These are phyloP conservation scores for Psittacula cyanocephala DNA, from an alignment of 2,113 vertebrate species.

Conservation along the genomic window DNA sequence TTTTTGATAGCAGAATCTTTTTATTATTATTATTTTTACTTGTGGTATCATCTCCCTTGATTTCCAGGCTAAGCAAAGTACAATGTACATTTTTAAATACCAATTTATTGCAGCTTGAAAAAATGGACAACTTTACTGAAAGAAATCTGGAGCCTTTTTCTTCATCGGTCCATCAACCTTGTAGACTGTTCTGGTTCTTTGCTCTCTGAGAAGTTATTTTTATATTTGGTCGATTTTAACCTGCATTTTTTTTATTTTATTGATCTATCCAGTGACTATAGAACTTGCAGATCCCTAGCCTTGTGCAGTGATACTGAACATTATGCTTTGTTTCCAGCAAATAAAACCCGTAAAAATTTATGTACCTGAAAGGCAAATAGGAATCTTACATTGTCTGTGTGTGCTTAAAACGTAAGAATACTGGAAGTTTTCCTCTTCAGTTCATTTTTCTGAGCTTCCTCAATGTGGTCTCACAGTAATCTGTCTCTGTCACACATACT, in stretches of 20 bases:
- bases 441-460: not conserved
- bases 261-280: not conserved
- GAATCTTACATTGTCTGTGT: slow-evolving; percentile 9
- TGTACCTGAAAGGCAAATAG: slow-evolving; percentile 43
- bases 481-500: not conserved
- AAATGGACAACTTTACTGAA: not conserved
- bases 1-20: not conserved
- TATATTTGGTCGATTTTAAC: slow-evolving; percentile 45
- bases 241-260: slow-evolving; percentile 44
- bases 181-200: slow-evolving; percentile 48
- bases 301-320: not conserved
- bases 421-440: not conserved
- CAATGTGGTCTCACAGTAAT: not conserved
- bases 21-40: not conserved
- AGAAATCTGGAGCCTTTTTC: slow-evolving; percentile 37
- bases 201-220: slow-evolving; percentile 54
- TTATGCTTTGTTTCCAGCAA: not conserved
- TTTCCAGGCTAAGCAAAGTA: not conserved
- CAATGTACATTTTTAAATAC: slow-evolving; percentile 8
- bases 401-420: not conserved
- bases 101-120: not conserved
- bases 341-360: slow-evolving; percentile 62
- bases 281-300: slow-evolving; percentile 10
- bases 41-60: not conserved
- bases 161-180: not conserved